Percentiles rank a stretch among this genome's conserved stretches.
Conservation (phyloP, 2,113 vertebrate species). For the Trogon melanurus region DNA sequence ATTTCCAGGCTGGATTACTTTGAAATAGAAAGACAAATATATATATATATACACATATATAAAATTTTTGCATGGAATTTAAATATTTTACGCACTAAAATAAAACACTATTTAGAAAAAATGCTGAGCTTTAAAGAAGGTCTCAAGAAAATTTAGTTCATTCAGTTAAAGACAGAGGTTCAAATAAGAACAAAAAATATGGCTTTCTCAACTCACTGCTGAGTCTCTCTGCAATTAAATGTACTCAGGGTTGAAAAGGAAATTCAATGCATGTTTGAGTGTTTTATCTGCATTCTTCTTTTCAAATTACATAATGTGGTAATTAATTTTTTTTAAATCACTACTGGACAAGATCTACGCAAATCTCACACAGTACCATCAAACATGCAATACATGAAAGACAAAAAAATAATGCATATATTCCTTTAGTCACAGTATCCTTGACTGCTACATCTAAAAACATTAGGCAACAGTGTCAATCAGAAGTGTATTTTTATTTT, state of each 20-base stretch:
- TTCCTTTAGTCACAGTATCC: neutral
- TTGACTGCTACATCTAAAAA: neutral
- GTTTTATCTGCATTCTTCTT: neutral
- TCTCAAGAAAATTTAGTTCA: neutral
- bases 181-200: neutral
- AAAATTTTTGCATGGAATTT: neutral
- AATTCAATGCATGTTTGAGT: neutral
- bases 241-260: neutral
- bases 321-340: neutral
- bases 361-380: neutral
- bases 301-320: neutral
- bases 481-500: neutral
- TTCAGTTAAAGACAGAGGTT: neutral
- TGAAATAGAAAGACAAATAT: neutral
- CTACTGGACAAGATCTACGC: neutral
- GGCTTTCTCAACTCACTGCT: neutral
- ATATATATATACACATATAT: neutral
- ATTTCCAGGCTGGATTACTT: neutral
- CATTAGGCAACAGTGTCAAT: neutral
- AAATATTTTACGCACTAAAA: neutral
- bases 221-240: neutral
- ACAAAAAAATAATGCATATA: neutral
- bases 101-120: neutral
- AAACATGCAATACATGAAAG: neutral
- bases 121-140: neutral